Percentiles rank a stretch among this genome's conserved stretches.
phyloP scores from a whole-genome alignment of 2,797 vertebrate species.

The Brachyalestes nurse region DNA sequence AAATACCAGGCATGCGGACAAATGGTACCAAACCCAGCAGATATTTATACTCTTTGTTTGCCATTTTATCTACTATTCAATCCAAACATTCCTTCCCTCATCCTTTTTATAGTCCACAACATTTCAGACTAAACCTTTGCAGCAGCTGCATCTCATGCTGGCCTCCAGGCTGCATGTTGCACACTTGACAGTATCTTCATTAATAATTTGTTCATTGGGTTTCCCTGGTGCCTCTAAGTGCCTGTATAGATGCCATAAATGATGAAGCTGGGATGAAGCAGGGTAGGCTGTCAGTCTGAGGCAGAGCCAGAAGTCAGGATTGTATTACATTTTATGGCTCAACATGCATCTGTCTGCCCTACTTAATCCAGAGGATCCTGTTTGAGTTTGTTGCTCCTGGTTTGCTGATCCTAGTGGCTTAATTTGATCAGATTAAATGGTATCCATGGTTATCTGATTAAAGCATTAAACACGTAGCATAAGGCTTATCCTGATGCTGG shows the following conservation, averaged over 20 bases:
- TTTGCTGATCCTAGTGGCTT: neutral
- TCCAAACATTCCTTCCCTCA: neutral
- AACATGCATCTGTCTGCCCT: neutral
- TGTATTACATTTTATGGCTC: constrained; percentile 21
- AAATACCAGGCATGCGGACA: neutral
- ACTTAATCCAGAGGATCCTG: neutral
- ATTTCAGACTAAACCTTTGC: constrained; percentile 28
- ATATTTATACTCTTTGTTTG: neutral
- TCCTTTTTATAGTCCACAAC: constrained; percentile 11
- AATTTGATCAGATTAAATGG: constrained; percentile 5
- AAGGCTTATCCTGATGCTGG: neutral
- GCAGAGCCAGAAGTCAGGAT: constrained; percentile 32
- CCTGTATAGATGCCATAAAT: constrained; percentile 52
- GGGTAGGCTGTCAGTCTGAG: constrained; percentile 14
- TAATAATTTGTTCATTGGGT: constrained; percentile 56
- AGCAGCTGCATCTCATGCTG: constrained; percentile 22
- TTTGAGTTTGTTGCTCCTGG: constrained; percentile 3
- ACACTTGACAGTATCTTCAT: constrained; percentile 47
- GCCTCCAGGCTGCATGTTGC: constrained; percentile 25
- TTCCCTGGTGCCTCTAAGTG: constrained; percentile 51
- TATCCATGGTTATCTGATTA: constrained; percentile 19
- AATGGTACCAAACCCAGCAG: neutral
- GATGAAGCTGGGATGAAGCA: constrained; percentile 37
- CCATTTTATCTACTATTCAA: neutral
- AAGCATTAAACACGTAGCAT: neutral